Evolutionary conservation across 2,888 invertebrate species (phyloP).

Genomic region (Bembecia ichneumoniformis): DNA sequence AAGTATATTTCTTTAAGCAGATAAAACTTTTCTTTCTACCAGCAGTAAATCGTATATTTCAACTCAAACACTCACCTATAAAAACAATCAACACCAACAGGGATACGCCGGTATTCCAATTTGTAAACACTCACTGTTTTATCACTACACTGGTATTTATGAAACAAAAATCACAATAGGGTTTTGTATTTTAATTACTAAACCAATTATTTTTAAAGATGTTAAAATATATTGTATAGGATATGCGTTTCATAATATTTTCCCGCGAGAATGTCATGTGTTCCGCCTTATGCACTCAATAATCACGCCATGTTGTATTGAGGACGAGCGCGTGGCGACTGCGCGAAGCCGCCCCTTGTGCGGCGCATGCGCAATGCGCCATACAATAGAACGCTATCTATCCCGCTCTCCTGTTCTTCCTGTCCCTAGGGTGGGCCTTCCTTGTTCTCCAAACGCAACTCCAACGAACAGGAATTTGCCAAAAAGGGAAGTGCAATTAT

Average conservation of each 20-base stretch:
- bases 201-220: not conserved
- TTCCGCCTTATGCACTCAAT: slow-evolving; percentile 48
- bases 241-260: slow-evolving; percentile 29
- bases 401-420: slow-evolving; percentile 24
- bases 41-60: too few relatives aligned
- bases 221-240: slow-evolving; percentile 4
- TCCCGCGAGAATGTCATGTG: slow-evolving; percentile 50
- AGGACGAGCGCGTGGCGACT: slow-evolving; percentile 67
- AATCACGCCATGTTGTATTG: slow-evolving; percentile 54
- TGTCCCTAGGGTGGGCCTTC: not conserved
- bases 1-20: too few relatives aligned
- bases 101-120: slow-evolving; percentile 39
- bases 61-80: slow-evolving; percentile 19
- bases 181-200: not conserved
- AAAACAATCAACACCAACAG: slow-evolving; percentile 30
- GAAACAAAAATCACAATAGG: slow-evolving; percentile 20
- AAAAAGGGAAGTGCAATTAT: too few relatives aligned
- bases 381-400: slow-evolving; percentile 26
- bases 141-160: slow-evolving; percentile 22
- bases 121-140: slow-evolving; percentile 9
- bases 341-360: slow-evolving; percentile 49
- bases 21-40: too few relatives aligned
- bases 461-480: too few relatives aligned
- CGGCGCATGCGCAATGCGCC: slow-evolving; percentile 58
- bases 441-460: too few relatives aligned